Percentiles rank a stretch among this genome's conserved stretches.
Conservation (phyloP, 2,888 invertebrate species). For the Ferdinandea cuprea region DNA sequence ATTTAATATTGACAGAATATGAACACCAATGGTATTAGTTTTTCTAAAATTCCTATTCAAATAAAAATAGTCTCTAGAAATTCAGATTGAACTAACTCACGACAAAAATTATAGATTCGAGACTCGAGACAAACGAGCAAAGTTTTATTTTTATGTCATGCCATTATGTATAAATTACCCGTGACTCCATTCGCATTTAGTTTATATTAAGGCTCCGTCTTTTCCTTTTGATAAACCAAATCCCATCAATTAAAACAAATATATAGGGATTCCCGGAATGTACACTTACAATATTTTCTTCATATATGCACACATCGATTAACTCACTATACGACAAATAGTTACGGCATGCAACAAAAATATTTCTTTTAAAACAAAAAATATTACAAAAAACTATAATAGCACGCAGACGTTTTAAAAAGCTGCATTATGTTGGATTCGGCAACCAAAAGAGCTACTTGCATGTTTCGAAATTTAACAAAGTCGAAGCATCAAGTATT, state of each 20-base stretch:
- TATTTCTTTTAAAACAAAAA: neutral
- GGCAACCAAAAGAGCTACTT: too few species aligned
- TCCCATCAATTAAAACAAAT: too few species aligned
- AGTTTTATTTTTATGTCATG: neutral
- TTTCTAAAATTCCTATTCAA: neutral
- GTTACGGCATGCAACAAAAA: neutral
- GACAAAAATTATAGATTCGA: constrained; percentile 28
- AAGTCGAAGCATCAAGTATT: too few species aligned
- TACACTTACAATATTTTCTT: neutral
- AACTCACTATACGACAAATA: neutral
- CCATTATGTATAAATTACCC: neutral
- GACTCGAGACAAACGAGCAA: constrained; percentile 7
- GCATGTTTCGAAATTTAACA: too few species aligned
- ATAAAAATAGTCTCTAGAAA: constrained; percentile 7
- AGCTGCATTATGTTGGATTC: too few species aligned
- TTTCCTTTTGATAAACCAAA: too few species aligned
- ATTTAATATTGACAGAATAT: neutral
- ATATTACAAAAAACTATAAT: neutral
- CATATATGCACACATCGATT: neutral
- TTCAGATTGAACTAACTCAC: constrained; percentile 36
- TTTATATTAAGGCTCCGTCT: too few species aligned
- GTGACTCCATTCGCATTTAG: too few species aligned
- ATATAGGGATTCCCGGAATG: neutral
- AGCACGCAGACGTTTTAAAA: neutral
- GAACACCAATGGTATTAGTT: neutral